Conservation (phyloP, 2,888 invertebrate species). For the Meandrusa payeni region DNA sequence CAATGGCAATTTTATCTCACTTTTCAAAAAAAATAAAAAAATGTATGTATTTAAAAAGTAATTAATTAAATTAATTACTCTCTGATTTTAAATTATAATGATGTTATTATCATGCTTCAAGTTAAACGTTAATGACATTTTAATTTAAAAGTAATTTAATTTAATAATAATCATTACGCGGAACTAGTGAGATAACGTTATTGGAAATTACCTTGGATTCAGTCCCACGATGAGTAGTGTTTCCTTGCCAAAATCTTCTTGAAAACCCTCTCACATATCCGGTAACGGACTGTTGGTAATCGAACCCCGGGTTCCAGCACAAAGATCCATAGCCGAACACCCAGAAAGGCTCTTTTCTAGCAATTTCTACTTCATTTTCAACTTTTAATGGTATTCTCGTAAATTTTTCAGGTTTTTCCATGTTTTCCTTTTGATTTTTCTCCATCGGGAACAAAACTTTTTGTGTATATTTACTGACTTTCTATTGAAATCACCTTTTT, state of each 20-base stretch:
- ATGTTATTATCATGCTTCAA: too few relatives aligned
- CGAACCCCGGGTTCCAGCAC: slow-evolving; percentile 97
- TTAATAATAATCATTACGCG: too few relatives aligned
- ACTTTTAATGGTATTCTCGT: slow-evolving; percentile 20
- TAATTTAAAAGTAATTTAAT: too few relatives aligned
- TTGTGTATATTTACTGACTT: slow-evolving; percentile 18
- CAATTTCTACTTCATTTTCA: slow-evolving; percentile 37
- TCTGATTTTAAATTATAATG: too few relatives aligned
- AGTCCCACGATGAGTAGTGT: slow-evolving; percentile 90
- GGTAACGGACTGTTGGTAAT: slow-evolving; percentile 87
- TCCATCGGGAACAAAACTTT: slow-evolving; percentile 23
- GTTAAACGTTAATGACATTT: too few relatives aligned
- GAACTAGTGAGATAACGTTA: too few relatives aligned
- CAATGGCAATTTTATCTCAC: too few relatives aligned
- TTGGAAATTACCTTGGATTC: slow-evolving; percentile 81
- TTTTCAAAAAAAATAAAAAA: too few relatives aligned
- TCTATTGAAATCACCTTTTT: slow-evolving; percentile 18
- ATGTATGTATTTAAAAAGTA: too few relatives aligned
- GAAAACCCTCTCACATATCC: slow-evolving; percentile 92
- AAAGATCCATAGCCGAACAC: slow-evolving; percentile 97
- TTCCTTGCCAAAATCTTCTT: slow-evolving; percentile 96
- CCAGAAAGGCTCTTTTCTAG: slow-evolving; percentile 84
- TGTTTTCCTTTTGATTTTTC: slow-evolving; percentile 20
- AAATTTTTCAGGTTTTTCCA: slow-evolving; percentile 14
- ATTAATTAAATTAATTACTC: too few relatives aligned